phyloP scores from a whole-genome alignment of 1,140 invertebrate species.

The Halesus radiatus region DNA sequence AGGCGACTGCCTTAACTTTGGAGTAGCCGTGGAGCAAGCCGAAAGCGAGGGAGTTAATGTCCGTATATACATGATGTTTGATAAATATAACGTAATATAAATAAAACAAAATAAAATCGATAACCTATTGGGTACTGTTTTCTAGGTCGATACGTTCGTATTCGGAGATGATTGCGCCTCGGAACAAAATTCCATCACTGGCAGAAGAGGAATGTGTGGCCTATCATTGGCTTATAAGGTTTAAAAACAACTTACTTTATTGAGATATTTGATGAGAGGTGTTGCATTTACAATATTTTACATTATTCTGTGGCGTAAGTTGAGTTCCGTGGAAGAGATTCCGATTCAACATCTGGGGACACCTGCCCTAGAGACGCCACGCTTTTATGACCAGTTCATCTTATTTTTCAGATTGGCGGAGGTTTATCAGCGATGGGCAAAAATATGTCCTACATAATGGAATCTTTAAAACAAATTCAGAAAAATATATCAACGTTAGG shows the following conservation, averaged over 20 bases:
- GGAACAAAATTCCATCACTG: conserved; percentile 72
- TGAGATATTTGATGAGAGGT: too few relatives aligned
- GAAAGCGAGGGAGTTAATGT: conserved; percentile 76
- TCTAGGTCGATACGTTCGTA: conserved; percentile 76
- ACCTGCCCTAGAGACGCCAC: too few relatives aligned
- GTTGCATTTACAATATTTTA: too few relatives aligned
- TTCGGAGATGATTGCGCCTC: conserved; percentile 83
- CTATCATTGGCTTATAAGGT: conserved; percentile 82
- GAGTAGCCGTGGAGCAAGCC: conserved; percentile 83
- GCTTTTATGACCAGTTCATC: too few relatives aligned
- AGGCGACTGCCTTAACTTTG: conserved; percentile 89
- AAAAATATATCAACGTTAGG: conserved; percentile 80
- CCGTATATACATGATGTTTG: not conserved
- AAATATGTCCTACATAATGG: conserved; percentile 70
- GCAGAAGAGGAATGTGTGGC: conserved; percentile 83
- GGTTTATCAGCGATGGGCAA: conserved; percentile 77
- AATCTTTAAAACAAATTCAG: conserved; percentile 66
- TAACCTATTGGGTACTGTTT: conserved; percentile 9
- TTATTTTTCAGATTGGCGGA: conserved; percentile 75
- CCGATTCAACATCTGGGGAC: too few relatives aligned
- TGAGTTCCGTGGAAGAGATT: too few relatives aligned
- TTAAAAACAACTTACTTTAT: too few relatives aligned
- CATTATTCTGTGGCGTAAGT: too few relatives aligned
- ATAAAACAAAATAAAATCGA: not conserved
- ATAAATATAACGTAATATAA: not conserved